These are phyloP conservation scores for Limnodromus scolopaceus DNA, from an alignment of 2,797 vertebrate genomes.

Conservation along the genomic window DNA sequence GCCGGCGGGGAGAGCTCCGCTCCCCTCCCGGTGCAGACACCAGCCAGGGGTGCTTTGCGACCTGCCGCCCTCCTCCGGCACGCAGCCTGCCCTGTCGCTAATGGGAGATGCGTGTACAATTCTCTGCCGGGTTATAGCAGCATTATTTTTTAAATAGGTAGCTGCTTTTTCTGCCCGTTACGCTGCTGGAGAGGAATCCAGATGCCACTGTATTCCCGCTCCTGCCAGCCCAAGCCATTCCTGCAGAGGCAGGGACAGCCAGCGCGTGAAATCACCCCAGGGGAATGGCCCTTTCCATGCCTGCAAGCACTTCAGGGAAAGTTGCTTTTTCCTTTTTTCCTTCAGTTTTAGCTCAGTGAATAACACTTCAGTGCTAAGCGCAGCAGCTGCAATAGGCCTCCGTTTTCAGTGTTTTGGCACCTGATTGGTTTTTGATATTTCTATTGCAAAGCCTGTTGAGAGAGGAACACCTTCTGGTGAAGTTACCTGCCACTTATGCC, in stretches of 20 bases:
- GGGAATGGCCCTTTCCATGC: neutral
- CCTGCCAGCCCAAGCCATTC: neutral
- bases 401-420: neutral
- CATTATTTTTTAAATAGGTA: conserved; percentile 26
- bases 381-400: neutral
- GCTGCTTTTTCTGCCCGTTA: neutral
- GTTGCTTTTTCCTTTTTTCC: neutral
- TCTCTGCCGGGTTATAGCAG: neutral
- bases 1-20: neutral
- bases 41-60: accelerated
- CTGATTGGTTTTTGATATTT: neutral
- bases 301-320: neutral
- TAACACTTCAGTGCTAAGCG: neutral
- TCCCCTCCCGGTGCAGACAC: neutral
- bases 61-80: neutral
- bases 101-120: neutral
- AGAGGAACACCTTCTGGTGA: neutral
- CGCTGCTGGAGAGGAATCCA: neutral
- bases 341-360: neutral
- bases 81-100: accelerated
- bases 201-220: neutral
- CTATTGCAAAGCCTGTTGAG: neutral
- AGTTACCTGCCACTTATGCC: neutral
- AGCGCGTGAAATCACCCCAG: neutral
- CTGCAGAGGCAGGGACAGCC: neutral